Base-by-base conservation (phyloP, 2,113 vertebrate species). In the Odocoileus virginianus region DNA sequence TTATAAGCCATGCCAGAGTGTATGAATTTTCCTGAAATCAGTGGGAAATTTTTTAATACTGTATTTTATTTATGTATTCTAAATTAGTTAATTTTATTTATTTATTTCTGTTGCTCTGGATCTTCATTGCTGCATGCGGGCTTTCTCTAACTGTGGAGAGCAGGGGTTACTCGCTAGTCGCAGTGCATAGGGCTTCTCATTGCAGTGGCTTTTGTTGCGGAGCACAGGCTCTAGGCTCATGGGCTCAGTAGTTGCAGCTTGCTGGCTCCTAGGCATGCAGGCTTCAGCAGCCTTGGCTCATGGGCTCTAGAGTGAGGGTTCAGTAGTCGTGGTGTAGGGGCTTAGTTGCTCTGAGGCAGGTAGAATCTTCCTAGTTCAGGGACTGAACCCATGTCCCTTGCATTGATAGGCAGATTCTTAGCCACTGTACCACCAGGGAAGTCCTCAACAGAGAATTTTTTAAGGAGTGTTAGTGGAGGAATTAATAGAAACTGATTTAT, bases 11-110 rank as follows among this genome's bases (percentile, higher is more conserved):
- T 64, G 13, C 52, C 64, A 85, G 79, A 87, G 79, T 25, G 27
- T 91, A 64, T 94, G n/a, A 30, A 45, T 94, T 94, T 90, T 94
- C 50, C 47, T 93, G 28, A 93, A 96, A n/a, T 79, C 36, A 81
- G 1, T 40, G 61, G 45, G 23, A 3, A 61, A 33, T 33, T 89
- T 88, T 79, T 90, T 36, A 81, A 84, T 25, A 40, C 5, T 23
- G 10, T 74, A 40, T 74, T 74, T 74, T 74, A 74, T 74, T 23
- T 71, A 40, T 71, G 12, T 40, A 74, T 74, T 36, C 10, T 74
- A 40, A 74, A 74, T 74, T 40, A 40, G 36, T 74, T 40, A 74
- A 40, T 40, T 74, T 71, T 40, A 74, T 54, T 54, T 54, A 54
- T 54, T 54, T 54, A 19, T 74, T 74, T 74, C 21, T 0, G 0